Evolutionary conservation across 2,888 invertebrate species (phyloP).

Genomic region (Clepsis dumicolana): DNA sequence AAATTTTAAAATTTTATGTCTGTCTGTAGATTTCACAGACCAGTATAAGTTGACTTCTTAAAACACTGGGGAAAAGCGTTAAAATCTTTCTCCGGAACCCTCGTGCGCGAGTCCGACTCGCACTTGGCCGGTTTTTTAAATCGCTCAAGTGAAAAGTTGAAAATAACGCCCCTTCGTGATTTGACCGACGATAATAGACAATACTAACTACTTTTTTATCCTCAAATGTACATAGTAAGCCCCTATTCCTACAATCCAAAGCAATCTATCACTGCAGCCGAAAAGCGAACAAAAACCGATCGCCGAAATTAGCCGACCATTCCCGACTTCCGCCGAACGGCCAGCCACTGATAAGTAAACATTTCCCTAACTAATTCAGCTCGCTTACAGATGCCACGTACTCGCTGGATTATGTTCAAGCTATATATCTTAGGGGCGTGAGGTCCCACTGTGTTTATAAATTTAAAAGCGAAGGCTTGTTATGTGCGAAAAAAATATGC

Average conservation of each 20-base stretch:
- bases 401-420: slow-evolving; percentile 60
- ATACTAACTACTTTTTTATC: no score
- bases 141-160: no score
- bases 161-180: no score
- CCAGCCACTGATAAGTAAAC: slow-evolving; percentile 35
- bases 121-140: no score
- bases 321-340: slow-evolving; percentile 48
- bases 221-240: background rate
- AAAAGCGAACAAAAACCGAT: slow-evolving; percentile 27
- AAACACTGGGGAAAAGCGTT: no score
- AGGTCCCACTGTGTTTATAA: slow-evolving; percentile 56
- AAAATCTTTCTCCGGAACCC: no score
- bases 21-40: no score
- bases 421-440: slow-evolving; percentile 65
- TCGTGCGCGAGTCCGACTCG: no score
- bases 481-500: slow-evolving; percentile 48
- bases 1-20: no score
- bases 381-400: slow-evolving; percentile 63
- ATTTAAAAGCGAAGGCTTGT: slow-evolving; percentile 40
- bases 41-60: no score
- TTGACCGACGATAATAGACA: no score
- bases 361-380: slow-evolving; percentile 67
- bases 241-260: background rate
- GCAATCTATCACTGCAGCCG: slow-evolving; percentile 25
- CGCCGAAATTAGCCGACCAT: slow-evolving; percentile 41